These are phyloP conservation scores for Calameuta pallipes DNA, from an alignment of 2,888 invertebrate genomes.

Conservation along the genomic window DNA sequence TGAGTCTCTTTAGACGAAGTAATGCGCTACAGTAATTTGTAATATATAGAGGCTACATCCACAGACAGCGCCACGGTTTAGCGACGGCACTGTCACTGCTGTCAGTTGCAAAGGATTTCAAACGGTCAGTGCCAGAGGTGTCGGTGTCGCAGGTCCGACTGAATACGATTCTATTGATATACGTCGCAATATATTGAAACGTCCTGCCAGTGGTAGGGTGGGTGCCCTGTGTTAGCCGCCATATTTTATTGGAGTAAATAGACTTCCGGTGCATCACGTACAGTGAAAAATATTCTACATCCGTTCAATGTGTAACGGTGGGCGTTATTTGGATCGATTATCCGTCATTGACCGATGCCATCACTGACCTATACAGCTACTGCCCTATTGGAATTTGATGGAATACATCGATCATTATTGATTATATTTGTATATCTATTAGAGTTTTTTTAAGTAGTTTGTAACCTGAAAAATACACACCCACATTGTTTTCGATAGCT, in stretches of 20 bases:
- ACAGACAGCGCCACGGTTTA: no score
- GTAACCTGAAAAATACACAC: background rate
- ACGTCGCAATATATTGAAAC: background rate
- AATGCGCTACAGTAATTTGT: no score
- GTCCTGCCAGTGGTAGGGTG: background rate
- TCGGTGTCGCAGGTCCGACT: no score
- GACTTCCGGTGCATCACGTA: slow-evolving; percentile 8
- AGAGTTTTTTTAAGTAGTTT: background rate
- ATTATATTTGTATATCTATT: background rate
- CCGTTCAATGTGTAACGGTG: slow-evolving; percentile 8
- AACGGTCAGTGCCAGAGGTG: no score
- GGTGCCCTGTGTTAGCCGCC: background rate
- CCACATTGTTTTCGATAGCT: background rate
- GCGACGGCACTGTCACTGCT: no score
- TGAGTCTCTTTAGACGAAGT: no score
- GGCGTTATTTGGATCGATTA: slow-evolving; percentile 6
- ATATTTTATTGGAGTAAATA: slow-evolving; percentile 20
- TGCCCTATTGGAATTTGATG: background rate
- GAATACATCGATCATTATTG: background rate
- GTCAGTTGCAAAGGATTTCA: no score
- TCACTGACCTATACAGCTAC: slow-evolving; percentile 21
- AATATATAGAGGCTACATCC: no score
- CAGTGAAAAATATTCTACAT: slow-evolving; percentile 10
- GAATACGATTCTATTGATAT: background rate
- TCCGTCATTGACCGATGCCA: slow-evolving; percentile 13